Evolutionary conservation across 2,888 invertebrate species (phyloP), one percentile per base, ranked within the genome.

Genomic region (Caenorhabditis plicata): DNA sequence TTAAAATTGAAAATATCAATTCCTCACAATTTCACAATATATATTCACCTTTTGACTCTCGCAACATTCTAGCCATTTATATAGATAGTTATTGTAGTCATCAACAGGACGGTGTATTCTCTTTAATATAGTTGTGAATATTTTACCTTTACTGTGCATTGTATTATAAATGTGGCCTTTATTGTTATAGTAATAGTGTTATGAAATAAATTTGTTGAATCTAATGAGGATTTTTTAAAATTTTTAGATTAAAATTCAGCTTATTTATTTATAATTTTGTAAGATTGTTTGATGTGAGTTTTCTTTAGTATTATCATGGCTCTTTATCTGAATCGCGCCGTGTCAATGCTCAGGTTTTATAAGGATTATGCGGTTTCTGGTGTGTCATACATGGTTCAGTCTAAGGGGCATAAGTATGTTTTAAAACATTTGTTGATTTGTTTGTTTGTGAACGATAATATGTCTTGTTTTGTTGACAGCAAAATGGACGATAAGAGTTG

Each of bases 291-390:
- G 29, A 22, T 20, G 45, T 11, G 4, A 33, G 25, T 32, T 35
- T 35, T 32, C 11, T 35, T n/a, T n/a, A n/a, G n/a, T n/a, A n/a
- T n/a, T n/a, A n/a, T n/a, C n/a, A 60, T 53, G 53, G 40, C 52
- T 19, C 31, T 51, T 20, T 61, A 61, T 35, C 49, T 49, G 19
- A 47, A 47, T 25, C 39, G 60, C 33, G 61, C 54, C 23, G 54
- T 54, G 61, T 56, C 70, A 43, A 61, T 57, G 42, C 43, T 65
- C 23, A 56, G 70, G 15, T 72, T 70, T 56, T 63, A 60, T 48
- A 60, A 64, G 35, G 71, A 74, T 52, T 72, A 50, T 38, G 62
- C 68, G n/a, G 36, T 63, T 45, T 60, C 68, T 25, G 73, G 64
- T 15, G 63, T 64, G 22, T 62, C 74, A 17, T 74, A 73, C 48